A percentile compares a stretch with the other conserved stretches of the same genome.
These are phyloP conservation scores for Maniola jurtina DNA, from an alignment of 1,140 invertebrate species.

Conservation along the genomic window DNA sequence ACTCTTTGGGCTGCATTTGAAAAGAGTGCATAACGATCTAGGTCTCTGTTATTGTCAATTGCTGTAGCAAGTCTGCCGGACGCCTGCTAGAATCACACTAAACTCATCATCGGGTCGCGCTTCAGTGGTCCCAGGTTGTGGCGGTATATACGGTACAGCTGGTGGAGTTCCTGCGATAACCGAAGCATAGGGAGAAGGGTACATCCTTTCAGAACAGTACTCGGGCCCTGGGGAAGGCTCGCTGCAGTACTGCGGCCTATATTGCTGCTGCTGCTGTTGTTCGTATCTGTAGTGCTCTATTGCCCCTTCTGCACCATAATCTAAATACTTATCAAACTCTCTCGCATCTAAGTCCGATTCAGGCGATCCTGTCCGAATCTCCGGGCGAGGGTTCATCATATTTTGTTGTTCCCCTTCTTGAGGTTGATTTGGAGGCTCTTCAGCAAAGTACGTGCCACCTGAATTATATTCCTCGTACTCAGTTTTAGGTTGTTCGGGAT, in stretches of 20 bases:
- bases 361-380: constrained; percentile 71
- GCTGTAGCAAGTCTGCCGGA: constrained; percentile 92
- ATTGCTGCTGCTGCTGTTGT: constrained; percentile 56
- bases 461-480: constrained; percentile 61
- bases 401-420: constrained; percentile 56
- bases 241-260: constrained; percentile 55
- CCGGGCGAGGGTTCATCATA: constrained; percentile 58
- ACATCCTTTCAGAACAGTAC: constrained; percentile 78
- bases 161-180: constrained; percentile 63
- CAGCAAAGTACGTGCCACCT: constrained; percentile 73
- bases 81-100: constrained; percentile 90
- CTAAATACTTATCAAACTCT: constrained; percentile 84
- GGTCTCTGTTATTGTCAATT: constrained; percentile 79
- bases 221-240: constrained; percentile 68
- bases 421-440: constrained; percentile 61
- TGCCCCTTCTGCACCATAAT: constrained; percentile 75
- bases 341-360: constrained; percentile 80
- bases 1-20: constrained; percentile 64
- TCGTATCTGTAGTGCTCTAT: constrained; percentile 72
- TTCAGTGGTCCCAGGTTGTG: constrained; percentile 73
- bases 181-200: constrained; percentile 64
- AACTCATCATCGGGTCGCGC: constrained; percentile 88
- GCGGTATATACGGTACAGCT: constrained; percentile 46
- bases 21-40: constrained; percentile 42
- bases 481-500: constrained; percentile 74